Conservation (phyloP, 2,797 vertebrate species). For the Scleropages formosus region DNA sequence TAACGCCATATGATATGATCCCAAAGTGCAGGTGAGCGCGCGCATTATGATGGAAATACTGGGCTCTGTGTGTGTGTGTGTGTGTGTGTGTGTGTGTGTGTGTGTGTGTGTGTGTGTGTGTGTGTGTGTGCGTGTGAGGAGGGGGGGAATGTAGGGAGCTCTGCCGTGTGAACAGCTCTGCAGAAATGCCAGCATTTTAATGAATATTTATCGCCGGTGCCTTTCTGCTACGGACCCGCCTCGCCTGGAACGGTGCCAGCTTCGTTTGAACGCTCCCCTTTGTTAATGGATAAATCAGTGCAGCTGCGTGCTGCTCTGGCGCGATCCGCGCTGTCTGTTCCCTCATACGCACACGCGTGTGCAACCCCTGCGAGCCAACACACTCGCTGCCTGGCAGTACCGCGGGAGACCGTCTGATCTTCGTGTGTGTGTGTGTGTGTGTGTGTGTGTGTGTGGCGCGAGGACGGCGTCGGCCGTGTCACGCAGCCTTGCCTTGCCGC, state of each 20-base stretch:
- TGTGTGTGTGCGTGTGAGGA: not conserved
- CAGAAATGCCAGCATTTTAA: constrained; percentile 49
- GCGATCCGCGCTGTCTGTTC: constrained; percentile 38
- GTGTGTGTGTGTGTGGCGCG: constrained; percentile 15
- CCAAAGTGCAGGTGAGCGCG: constrained; percentile 47
- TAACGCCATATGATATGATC: constrained; percentile 49
- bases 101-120: not conserved
- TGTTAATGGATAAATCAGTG: constrained; percentile 59
- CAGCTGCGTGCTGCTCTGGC: constrained; percentile 35
- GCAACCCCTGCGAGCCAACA: constrained; percentile 2
- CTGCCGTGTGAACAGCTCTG: constrained; percentile 30
- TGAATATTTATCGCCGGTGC: constrained; percentile 59
- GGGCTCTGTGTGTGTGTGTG: not conserved
- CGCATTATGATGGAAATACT: constrained; percentile 55
- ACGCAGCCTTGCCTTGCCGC: too few relatives aligned
- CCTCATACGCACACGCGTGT: not conserved
- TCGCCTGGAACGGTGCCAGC: constrained; percentile 61
- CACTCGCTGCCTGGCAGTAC: constrained; percentile 11
- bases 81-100: not conserved
- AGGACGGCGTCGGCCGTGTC: not conserved
- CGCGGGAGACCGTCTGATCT: not conserved
- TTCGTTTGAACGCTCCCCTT: constrained; percentile 55
- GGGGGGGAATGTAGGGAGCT: not conserved
- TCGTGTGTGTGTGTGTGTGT: not conserved
- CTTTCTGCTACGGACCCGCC: constrained; percentile 41